These are phyloP conservation scores for Eupsilia transversa DNA, from an alignment of 2,888 invertebrate genomes.

Conservation along the genomic window DNA sequence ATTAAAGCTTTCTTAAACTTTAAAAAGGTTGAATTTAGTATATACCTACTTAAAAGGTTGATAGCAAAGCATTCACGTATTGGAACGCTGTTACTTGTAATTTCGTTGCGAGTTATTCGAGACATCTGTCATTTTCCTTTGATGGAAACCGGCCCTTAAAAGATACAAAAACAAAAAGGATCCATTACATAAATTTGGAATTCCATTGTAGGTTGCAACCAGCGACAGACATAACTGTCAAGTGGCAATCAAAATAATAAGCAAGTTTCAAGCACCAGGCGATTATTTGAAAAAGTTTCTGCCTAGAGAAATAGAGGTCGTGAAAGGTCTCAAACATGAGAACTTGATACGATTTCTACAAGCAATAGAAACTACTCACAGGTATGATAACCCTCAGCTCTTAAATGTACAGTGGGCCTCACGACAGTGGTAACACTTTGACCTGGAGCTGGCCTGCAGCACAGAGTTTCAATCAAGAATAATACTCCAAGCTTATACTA, in stretches of 20 bases:
- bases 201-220: conserved; percentile 91
- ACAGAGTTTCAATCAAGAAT: neutral
- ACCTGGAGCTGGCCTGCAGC: neutral
- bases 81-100: neutral
- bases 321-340: conserved; percentile 94
- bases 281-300: conserved; percentile 95
- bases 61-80: neutral
- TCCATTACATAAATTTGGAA: neutral
- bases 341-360: conserved; percentile 95
- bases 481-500: neutral
- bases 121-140: neutral
- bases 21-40: neutral
- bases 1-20: neutral
- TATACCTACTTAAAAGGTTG: neutral
- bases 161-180: neutral
- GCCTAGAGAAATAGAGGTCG: conserved; percentile 95
- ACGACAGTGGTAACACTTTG: neutral
- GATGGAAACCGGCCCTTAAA: neutral
- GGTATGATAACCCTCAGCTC: conserved; percentile 84
- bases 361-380: conserved; percentile 96
- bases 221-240: conserved; percentile 93
- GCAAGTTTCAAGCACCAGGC: conserved; percentile 95
- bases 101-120: neutral
- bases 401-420: neutral
- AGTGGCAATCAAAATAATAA: conserved; percentile 96